Evolutionary conservation across 2,888 invertebrate genomes (phyloP).

Genomic region (Auanema sp.): DNA sequence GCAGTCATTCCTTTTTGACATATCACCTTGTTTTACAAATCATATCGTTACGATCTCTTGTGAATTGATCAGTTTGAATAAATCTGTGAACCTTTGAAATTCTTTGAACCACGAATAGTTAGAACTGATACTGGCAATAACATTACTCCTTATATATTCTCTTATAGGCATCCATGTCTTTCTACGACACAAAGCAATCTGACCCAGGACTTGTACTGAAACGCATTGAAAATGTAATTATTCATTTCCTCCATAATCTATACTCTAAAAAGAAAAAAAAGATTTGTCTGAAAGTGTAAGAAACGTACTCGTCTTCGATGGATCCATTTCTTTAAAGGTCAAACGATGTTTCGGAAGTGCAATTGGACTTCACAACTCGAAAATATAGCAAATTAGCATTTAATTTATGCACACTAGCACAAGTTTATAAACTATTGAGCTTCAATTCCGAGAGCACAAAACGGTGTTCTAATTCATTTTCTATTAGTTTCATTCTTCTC

Average conservation of each 20-base stretch:
- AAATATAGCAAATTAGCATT: constrained; percentile 22
- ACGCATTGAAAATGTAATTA: too few species aligned
- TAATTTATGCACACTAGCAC: constrained; percentile 32
- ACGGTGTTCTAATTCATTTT: constrained; percentile 10
- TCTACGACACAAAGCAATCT: too few species aligned
- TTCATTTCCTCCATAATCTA: too few species aligned
- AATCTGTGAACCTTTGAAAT: too few species aligned
- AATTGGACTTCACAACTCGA: constrained; percentile 9
- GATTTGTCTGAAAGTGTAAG: constrained; percentile 10
- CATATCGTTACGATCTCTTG: background rate
- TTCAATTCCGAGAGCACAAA: constrained; percentile 34
- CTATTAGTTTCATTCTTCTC: background rate
- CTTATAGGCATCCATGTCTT: too few species aligned
- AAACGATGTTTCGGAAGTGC: constrained; percentile 17
- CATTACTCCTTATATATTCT: too few species aligned
- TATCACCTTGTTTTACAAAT: background rate
- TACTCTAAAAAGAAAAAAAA: background rate
- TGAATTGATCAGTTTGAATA: too few species aligned
- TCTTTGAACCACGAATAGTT: too few species aligned
- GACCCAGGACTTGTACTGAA: too few species aligned
- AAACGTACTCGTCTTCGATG: background rate
- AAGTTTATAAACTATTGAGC: constrained; percentile 33
- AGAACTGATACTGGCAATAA: too few species aligned
- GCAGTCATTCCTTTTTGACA: background rate
- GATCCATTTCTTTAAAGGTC: constrained; percentile 21